Conservation (phyloP, 37 sponge, comb jelly and placozoan species). For the Dysidea cf. avara region DNA sequence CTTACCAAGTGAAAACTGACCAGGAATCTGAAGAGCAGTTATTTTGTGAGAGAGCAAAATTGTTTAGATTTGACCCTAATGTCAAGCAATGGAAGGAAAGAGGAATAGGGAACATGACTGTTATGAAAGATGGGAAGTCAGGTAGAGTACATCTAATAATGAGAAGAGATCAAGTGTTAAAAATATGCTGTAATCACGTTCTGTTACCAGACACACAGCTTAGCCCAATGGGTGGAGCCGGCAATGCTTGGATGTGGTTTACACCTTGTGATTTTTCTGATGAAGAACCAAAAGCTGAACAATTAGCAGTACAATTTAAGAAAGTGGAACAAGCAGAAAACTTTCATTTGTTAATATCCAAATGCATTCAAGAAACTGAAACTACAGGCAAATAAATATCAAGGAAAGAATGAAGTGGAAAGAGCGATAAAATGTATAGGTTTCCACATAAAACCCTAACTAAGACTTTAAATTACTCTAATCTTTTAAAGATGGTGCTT, state of each 20-base stretch:
- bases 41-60: constrained; percentile 69
- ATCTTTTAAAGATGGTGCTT: too few species aligned
- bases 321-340: constrained; percentile 59
- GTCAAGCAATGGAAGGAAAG: constrained; percentile 91
- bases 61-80: constrained; percentile 78
- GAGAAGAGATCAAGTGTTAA: constrained; percentile 91
- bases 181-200: constrained; percentile 94
- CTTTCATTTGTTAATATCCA: constrained; percentile 25
- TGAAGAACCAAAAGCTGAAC: constrained; percentile 56
- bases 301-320: constrained; percentile 83
- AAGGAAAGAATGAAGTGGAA: too few species aligned
- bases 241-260: constrained; percentile 82
- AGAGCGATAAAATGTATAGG: too few species aligned
- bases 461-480: too few species aligned
- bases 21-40: constrained; percentile 76
- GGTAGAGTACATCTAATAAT: constrained; percentile 73
- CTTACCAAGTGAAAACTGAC: constrained; percentile 48
- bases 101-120: constrained; percentile 92
- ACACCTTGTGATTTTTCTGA: constrained; percentile 85
- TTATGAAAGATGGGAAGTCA: constrained; percentile 55
- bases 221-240: constrained; percentile 41
- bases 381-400: too few species aligned
- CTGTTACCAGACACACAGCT: constrained; percentile 78
- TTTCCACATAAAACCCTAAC: too few species aligned
- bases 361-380: too few species aligned